A percentile compares a stretch with the other conserved stretches of the same genome.
Conservation (phyloP, 2,888 invertebrate genomes). For the Lasioglossum pauxillum region DNA sequence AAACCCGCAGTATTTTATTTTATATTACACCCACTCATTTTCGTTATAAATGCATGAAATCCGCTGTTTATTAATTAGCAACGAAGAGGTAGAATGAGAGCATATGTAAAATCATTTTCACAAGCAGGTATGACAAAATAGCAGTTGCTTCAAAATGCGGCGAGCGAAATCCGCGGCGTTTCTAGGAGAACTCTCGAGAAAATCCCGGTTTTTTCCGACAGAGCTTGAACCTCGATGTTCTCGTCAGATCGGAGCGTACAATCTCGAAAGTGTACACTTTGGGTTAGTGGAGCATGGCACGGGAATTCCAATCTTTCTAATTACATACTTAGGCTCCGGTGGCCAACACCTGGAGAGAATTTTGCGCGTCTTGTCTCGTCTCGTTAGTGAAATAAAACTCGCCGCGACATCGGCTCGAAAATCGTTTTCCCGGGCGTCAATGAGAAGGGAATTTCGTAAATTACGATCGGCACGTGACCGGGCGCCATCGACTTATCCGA, state of each 20-base stretch:
- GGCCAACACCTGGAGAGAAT: neutral
- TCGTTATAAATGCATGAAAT: too few relatives aligned
- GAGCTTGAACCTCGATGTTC: neutral
- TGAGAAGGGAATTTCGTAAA: slow-evolving; percentile 34
- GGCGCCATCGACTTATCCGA: slow-evolving; percentile 6
- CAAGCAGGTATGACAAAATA: too few relatives aligned
- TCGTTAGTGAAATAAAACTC: neutral
- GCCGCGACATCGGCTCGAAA: neutral
- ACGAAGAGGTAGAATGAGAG: neutral
- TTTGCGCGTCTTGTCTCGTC: neutral
- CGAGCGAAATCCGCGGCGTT: neutral
- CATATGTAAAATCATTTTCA: neutral
- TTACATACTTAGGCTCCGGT: neutral
- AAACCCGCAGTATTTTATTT: too few relatives aligned
- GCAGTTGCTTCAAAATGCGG: neutral
- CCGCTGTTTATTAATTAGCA: too few relatives aligned
- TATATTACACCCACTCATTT: too few relatives aligned
- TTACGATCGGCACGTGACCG: slow-evolving; percentile 14
- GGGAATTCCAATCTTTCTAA: slow-evolving; percentile 15
- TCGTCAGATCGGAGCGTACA: neutral
- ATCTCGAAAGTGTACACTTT: slow-evolving; percentile 11
- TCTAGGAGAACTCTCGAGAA: neutral
- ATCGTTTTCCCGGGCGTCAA: slow-evolving; percentile 1
- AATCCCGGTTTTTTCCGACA: neutral
- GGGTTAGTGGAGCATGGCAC: slow-evolving; percentile 16